phyloP scores from a whole-genome alignment of 2,888 invertebrate species.

The Spodoptera exigua region DNA sequence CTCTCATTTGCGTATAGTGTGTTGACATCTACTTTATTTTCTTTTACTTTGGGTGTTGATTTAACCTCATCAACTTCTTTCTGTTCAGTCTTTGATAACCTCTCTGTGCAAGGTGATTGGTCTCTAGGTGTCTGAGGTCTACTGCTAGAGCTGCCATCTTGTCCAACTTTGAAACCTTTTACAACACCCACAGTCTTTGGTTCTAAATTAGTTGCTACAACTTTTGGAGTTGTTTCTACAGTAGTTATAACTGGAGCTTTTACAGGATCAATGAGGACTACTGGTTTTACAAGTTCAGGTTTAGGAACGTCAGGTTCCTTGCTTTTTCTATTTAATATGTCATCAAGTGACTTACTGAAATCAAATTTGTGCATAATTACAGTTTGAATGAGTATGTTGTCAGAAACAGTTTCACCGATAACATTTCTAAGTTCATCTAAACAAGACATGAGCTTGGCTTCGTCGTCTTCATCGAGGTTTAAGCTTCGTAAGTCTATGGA shows the following conservation, averaged over 20 bases:
- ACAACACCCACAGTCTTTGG: constrained; percentile 78
- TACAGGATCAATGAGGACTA: constrained; percentile 67
- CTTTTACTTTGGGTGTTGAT: constrained; percentile 80
- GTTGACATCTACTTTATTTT: constrained; percentile 89
- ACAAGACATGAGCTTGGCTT: constrained; percentile 94
- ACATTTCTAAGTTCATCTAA: constrained; percentile 94
- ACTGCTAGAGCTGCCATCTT: constrained; percentile 69
- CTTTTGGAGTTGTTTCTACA: constrained; percentile 72
- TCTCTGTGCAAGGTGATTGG: constrained; percentile 92
- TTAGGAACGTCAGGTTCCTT: constrained; percentile 62
- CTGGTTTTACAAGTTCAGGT: constrained; percentile 61
- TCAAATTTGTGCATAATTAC: constrained; percentile 93
- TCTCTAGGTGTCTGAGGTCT: constrained; percentile 90
- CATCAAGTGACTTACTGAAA: constrained; percentile 92
- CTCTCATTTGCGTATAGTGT: constrained; percentile 92
- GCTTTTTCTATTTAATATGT: constrained; percentile 88
- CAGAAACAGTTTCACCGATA: constrained; percentile 93
- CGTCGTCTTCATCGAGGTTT: constrained; percentile 91
- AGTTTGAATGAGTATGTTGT: constrained; percentile 92
- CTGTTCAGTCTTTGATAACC: constrained; percentile 78
- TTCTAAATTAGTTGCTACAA: constrained; percentile 83
- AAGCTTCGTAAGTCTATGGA: constrained; percentile 85
- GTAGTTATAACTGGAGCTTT: constrained; percentile 70
- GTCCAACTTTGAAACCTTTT: constrained; percentile 90
- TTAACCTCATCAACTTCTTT: constrained; percentile 82